Evolutionary conservation across 2,888 invertebrate species (phyloP), one percentile per base, ranked within the genome.

Genomic region (Reticulitermes lucifugus): DNA sequence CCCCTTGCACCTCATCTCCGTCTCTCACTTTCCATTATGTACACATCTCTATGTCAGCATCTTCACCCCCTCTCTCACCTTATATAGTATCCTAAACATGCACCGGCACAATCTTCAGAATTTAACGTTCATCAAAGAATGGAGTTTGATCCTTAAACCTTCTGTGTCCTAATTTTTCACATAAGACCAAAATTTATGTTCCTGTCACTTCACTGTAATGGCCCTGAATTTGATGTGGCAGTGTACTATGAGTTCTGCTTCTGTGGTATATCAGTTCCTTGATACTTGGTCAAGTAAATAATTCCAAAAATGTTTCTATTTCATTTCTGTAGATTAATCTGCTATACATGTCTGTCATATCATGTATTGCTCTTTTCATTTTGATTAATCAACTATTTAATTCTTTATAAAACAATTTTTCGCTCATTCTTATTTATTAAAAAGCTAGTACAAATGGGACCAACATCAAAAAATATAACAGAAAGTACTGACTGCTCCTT

Each of bases 191-290:
- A 35, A 25, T 25, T 65, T n/a, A 65, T 25, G 0, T n/a, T 25
- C n/a, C 65, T 65, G 25, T 10, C n/a, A 25, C n/a, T 65, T 25
- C 18, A 25, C n/a, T 65, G n/a, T 65, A 7, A n/a, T 73, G n/a
- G 77, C 77, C 75, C 77, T 77, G 77, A 77, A 46, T 10, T 46
- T 77, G 6, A n/a, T 22, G 51, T 77, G 77, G 77, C 77, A 77
- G 77, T 77, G 77, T 46, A 25, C 3, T 25, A 65, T 65, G n/a
- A n/a, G 25, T 25, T 25, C 1, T 25, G 25, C 25, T 65, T 65
- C 6, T n/a, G n/a, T 25, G 46, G 46, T 46, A 12, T 46, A n/a
- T 65, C 55, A 18, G 18, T 55, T 55, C 18, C 65, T 25, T n/a
- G 6, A 65, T 25, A 65, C 5, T n/a, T 65, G 25, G 65, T 65